A percentile compares a stretch with the other conserved stretches of the same genome.
Evolutionary conservation across 2,888 invertebrate genomes (phyloP).

Genomic region (Athalia circularis): DNA sequence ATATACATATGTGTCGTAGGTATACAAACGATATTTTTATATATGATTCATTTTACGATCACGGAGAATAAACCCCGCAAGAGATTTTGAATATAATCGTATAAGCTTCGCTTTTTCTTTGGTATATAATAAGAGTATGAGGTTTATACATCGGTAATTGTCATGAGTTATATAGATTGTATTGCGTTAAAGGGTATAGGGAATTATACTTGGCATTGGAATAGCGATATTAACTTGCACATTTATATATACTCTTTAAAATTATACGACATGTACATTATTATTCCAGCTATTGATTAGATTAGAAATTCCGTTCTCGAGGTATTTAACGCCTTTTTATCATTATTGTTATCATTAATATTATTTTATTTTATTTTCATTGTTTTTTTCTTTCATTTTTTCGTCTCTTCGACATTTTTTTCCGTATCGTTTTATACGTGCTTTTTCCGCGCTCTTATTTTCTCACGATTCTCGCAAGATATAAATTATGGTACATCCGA

Average conservation of each 20-base stretch:
- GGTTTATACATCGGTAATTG: no score
- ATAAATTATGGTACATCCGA: neutral
- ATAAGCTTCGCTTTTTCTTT: no score
- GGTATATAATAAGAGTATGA: no score
- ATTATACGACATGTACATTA: slow-evolving; percentile 17
- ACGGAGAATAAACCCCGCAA: neutral
- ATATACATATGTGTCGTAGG: no score
- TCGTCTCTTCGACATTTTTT: neutral
- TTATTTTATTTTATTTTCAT: neutral
- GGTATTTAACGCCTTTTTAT: neutral
- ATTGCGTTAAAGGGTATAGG: no score
- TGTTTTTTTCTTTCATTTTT: slow-evolving; percentile 12
- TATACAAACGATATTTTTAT: neutral
- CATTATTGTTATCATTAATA: neutral
- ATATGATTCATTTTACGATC: slow-evolving; percentile 23
- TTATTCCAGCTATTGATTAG: slow-evolving; percentile 29
- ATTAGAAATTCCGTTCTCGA: slow-evolving; percentile 15
- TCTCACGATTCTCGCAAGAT: neutral
- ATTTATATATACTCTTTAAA: neutral
- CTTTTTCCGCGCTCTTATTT: no score
- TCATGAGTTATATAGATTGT: no score
- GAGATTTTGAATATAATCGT: neutral
- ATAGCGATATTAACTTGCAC: slow-evolving; percentile 12
- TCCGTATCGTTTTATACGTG: neutral
- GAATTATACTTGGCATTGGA: neutral